Percentiles rank a stretch among this genome's conserved stretches.
Conservation (phyloP, 2,113 vertebrate species). For the Glareola pratincola region DNA sequence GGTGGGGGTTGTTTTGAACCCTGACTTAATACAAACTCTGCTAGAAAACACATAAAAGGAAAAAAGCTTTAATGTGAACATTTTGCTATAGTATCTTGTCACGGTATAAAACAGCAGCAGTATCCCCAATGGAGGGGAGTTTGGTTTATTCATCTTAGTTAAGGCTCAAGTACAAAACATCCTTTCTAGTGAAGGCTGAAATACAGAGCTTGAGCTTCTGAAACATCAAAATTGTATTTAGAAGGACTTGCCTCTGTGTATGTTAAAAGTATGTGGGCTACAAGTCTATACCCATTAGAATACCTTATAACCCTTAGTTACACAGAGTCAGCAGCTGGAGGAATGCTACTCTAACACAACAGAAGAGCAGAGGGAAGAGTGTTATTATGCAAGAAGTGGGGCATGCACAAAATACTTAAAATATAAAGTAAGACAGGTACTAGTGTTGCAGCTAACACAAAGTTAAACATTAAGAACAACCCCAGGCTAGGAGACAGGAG, state of each 20-base stretch:
- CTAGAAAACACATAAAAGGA: neutral
- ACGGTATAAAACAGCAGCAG: neutral
- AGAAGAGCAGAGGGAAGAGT: neutral
- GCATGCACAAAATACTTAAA: neutral
- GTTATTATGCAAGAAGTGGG: neutral
- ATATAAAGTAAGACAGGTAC: neutral
- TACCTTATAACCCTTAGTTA: neutral
- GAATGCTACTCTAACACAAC: neutral
- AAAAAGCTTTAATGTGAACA: neutral
- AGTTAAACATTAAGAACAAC: neutral
- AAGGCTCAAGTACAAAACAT: neutral
- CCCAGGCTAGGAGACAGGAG: neutral
- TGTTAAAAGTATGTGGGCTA: neutral
- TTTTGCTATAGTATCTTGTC: accelerated
- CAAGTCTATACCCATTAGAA: no score
- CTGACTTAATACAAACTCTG: neutral
- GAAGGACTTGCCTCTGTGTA: neutral
- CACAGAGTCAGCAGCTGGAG: neutral
- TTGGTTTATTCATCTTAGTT: neutral
- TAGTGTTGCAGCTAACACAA: neutral
- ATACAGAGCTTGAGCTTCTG: neutral
- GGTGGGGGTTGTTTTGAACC: accelerated
- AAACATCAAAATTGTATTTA: neutral
- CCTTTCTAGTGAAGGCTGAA: neutral
- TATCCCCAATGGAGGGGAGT: accelerated